Evolutionary conservation across 2,888 invertebrate genomes (phyloP).

Genomic region (Drosophila parthenogenetica): DNA sequence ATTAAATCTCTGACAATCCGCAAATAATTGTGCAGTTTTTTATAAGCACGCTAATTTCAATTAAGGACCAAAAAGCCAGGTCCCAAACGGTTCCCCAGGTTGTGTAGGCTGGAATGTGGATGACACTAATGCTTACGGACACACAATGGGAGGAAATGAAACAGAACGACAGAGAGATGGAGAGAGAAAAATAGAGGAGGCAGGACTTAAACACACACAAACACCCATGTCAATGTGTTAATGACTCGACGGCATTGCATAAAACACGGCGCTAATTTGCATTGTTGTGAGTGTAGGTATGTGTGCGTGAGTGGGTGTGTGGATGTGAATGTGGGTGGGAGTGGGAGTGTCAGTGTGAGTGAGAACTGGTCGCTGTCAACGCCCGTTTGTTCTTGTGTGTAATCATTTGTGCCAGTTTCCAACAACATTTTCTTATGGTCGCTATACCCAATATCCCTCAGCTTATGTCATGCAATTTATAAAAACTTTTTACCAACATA

Average conservation of each 20-base stretch:
- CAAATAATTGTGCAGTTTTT: slow-evolving; percentile 36
- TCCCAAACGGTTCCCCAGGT: slow-evolving; percentile 15
- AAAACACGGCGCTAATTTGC: slow-evolving; percentile 66
- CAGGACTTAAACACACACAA: slow-evolving; percentile 13
- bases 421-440: slow-evolving; percentile 11
- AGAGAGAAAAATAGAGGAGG: background rate
- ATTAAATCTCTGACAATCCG: slow-evolving; percentile 21
- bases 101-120: slow-evolving; percentile 51
- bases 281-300: slow-evolving; percentile 36
- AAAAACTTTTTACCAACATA: slow-evolving; percentile 45
- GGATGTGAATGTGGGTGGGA: slow-evolving; percentile 3
- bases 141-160: background rate
- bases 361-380: slow-evolving; percentile 56
- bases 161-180: background rate
- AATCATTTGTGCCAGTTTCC: slow-evolving; percentile 61
- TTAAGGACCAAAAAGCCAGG: slow-evolving; percentile 25
- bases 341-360: slow-evolving; percentile 25
- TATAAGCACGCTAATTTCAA: slow-evolving; percentile 44
- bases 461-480: slow-evolving; percentile 66
- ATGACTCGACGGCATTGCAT: slow-evolving; percentile 67
- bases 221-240: slow-evolving; percentile 59
- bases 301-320: slow-evolving; percentile 4
- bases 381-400: slow-evolving; percentile 38
- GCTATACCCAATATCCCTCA: slow-evolving; percentile 3
- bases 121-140: slow-evolving; percentile 54